Conservation (phyloP, 1,140 invertebrate species). For the Drosophila truncata region DNA sequence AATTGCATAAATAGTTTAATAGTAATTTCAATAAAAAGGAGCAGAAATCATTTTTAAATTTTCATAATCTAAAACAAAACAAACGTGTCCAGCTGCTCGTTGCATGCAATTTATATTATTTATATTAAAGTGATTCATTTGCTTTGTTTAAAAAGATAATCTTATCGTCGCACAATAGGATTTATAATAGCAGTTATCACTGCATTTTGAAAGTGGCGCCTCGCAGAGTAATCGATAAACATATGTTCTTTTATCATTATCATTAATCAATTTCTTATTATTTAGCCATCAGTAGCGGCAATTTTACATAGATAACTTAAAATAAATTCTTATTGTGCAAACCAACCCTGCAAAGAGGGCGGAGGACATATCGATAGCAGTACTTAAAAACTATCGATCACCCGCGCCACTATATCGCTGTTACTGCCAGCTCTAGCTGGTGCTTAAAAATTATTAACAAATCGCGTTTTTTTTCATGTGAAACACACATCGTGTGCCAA, state of each 20-base stretch:
- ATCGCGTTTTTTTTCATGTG: conserved; percentile 25
- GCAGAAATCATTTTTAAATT: not conserved
- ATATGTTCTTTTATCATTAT: too few relatives aligned
- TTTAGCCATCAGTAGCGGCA: too few relatives aligned
- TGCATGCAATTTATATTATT: not conserved
- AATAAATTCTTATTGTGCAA: too few relatives aligned
- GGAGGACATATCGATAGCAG: not conserved
- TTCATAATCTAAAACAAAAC: not conserved
- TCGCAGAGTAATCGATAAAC: not conserved
- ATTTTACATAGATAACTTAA: too few relatives aligned
- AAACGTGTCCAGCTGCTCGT: not conserved
- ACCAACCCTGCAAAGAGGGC: too few relatives aligned
- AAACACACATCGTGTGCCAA: conserved; percentile 31
- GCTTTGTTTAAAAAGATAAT: conserved; percentile 2
- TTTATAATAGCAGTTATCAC: conserved; percentile 7
- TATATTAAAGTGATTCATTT: not conserved
- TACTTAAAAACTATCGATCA: not conserved
- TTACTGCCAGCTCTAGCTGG: conserved; percentile 9
- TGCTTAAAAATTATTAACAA: conserved; percentile 38
- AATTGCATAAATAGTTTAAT: too few relatives aligned
- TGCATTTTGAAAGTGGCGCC: conserved; percentile 1
- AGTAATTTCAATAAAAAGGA: not conserved
- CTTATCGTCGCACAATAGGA: not conserved
- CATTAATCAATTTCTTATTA: too few relatives aligned
- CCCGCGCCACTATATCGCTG: not conserved